These are phyloP conservation scores for Siniperca knerii DNA, from an alignment of 2,113 vertebrate species.

Conservation along the genomic window DNA sequence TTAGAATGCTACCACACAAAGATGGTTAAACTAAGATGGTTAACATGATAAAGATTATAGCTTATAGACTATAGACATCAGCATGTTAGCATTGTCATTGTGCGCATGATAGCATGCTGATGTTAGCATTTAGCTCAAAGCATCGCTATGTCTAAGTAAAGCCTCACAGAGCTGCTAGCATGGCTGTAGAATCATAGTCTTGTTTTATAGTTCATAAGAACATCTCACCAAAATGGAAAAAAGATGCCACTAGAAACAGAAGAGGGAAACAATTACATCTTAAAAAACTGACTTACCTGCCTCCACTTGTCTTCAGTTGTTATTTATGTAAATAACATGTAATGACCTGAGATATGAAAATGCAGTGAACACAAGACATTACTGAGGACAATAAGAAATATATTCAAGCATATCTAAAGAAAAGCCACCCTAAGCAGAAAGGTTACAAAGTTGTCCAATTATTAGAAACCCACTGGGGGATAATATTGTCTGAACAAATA, in stretches of 20 bases:
- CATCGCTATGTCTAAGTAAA: no score
- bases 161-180: no score
- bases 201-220: conserved; percentile 3
- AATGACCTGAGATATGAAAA: conserved; percentile 53
- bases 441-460: conserved; percentile 56
- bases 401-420: conserved; percentile 41
- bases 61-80: neutral
- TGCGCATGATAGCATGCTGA: neutral
- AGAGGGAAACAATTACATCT: neutral
- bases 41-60: neutral
- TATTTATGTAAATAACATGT: conserved; percentile 39
- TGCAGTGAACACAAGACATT: conserved; percentile 31
- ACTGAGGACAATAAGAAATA: conserved; percentile 35
- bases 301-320: conserved; percentile 26
- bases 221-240: neutral
- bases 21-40: no score
- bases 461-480: conserved; percentile 48
- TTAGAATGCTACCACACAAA: neutral
- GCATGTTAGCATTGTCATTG: neutral
- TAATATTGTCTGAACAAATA: conserved; percentile 38
- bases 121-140: neutral
- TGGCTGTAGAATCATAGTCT: no score
- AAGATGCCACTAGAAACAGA: neutral
- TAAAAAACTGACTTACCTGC: neutral
- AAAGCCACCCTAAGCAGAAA: conserved; percentile 42